phyloP scores from a whole-genome alignment of 2,888 invertebrate species.

The Notodonta dromedarius region DNA sequence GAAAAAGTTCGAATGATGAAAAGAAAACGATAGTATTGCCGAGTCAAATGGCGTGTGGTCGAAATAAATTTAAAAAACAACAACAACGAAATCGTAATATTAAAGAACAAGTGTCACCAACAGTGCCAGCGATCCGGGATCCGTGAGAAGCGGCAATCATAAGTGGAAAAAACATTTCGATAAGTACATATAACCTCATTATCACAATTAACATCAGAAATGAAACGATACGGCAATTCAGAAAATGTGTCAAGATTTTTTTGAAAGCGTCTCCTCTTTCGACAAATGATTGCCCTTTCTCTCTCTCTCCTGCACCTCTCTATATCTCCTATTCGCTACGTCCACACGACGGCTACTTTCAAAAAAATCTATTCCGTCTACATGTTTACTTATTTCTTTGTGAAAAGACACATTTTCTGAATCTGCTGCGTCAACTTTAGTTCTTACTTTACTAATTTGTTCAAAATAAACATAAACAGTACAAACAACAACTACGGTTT shows the following conservation, averaged over 20 bases:
- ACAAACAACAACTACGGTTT: conserved; percentile 61
- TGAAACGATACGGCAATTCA: conserved; percentile 80
- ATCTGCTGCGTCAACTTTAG: conserved; percentile 64
- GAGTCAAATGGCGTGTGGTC: conserved; percentile 73
- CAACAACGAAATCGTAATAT: conserved; percentile 49
- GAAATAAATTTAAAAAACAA: conserved; percentile 38
- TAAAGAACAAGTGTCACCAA: conserved; percentile 62
- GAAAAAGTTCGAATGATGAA: conserved; percentile 8
- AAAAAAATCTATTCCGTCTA: conserved; percentile 85
- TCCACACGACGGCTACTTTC: conserved; percentile 83
- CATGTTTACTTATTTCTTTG: conserved; percentile 86
- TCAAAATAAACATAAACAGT: conserved; percentile 56
- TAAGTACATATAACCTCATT: conserved; percentile 61
- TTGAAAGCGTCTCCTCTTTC: conserved; percentile 75
- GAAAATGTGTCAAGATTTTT: conserved; percentile 89
- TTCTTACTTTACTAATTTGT: conserved; percentile 41
- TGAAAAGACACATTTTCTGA: conserved; percentile 93
- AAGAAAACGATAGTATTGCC: conserved; percentile 12
- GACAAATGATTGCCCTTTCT: conserved; percentile 80
- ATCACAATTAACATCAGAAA: conserved; percentile 41
- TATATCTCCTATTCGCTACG: conserved; percentile 75
- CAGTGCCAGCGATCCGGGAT: conserved; percentile 80
- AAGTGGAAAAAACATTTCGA: conserved; percentile 82
- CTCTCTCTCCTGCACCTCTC: conserved; percentile 46
- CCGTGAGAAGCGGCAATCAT: conserved; percentile 84